A percentile compares a stretch with the other conserved stretches of the same genome.
Conservation (phyloP, 1,140 invertebrate genomes). For the Nilaparvata lugens region DNA sequence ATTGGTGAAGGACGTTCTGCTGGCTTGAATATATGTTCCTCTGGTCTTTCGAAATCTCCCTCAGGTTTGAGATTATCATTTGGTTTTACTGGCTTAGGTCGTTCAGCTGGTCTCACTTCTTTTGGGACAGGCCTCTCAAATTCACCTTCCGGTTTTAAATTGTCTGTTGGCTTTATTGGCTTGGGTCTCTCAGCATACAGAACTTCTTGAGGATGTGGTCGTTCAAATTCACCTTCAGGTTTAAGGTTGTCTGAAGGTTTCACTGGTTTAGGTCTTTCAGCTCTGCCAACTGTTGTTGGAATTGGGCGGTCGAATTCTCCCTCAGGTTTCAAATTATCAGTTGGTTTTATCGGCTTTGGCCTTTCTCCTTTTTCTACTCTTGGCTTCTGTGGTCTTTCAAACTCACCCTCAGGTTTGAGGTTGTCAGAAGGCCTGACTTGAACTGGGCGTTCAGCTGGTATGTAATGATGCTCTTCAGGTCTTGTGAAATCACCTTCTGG, state of each 20-base stretch:
- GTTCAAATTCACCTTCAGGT: conserved; percentile 36
- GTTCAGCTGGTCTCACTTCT: conserved; percentile 34
- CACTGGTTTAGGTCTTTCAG: conserved; percentile 31
- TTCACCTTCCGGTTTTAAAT: conserved; percentile 42
- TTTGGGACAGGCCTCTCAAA: conserved; percentile 32
- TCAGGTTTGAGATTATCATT: conserved; percentile 42
- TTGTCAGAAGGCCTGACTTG: conserved; percentile 25
- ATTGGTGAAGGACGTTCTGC: conserved; percentile 33
- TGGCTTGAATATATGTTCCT: conserved; percentile 32
- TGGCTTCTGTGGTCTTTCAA: conserved; percentile 30
- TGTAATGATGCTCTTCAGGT: conserved; percentile 20
- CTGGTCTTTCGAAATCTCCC: conserved; percentile 40
- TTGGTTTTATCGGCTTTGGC: conserved; percentile 31
- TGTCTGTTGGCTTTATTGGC: conserved; percentile 33
- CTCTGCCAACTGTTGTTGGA: conserved; percentile 31
- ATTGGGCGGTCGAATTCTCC: conserved; percentile 40
- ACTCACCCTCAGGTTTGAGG: conserved; percentile 36
- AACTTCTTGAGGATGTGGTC: conserved; percentile 25
- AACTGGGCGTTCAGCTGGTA: conserved; percentile 31
- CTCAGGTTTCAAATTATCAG: conserved; percentile 44
- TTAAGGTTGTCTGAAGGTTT: conserved; percentile 41
- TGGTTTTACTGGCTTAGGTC: conserved; percentile 37
- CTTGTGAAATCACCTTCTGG: conserved; percentile 44
- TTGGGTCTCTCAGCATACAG: conserved; percentile 31
- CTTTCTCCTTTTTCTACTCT: conserved; percentile 34